Evolutionary conservation across 2,888 invertebrate species (phyloP), one percentile per base, ranked within the genome.

Genomic region (Scaptomyza reducta): DNA sequence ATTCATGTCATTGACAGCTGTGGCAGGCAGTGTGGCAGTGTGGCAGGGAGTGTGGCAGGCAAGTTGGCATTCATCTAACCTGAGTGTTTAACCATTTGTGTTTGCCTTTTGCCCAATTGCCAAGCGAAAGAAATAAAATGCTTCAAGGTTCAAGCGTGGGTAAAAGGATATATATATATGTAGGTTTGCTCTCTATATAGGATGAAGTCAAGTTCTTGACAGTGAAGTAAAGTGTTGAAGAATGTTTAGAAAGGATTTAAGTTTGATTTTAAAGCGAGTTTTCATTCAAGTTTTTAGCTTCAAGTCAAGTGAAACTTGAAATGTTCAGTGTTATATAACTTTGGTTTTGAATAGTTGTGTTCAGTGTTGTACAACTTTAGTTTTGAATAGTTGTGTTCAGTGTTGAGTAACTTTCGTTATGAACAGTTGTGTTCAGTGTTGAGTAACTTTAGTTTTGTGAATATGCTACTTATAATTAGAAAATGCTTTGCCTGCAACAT

Each of bases 1-100:
- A 87, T 82, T 65, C 88, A 75, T 82, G 82, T 86, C 82, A 82
- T 87, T 82, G 82, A 87, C 82, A 87, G 82, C 87, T 77, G 62
- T 42, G 61, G 60, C 66, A 62, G 63, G 51, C 60, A 65, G 56
- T 47, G 35, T 41, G 44, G 50, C 68, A 74, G 7, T 7, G 27
- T 1, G 5, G 25, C 25, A 25, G n/a, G n/a, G n/a, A n/a, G n/a
- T 41, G 44, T 1, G 58, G 60, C 64, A 59, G 63, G 47, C 60
- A 69, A 62, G 46, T 44, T 49, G 47, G 51, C 65, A 75, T 63
- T 64, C 68, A 61, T 58, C 51, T 54, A 50, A 51, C 59, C 59
- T 57, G 41, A 65, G 75, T 74, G 67, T 61, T 68, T 81, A 63
- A 61, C 75, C 64, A 66, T 86, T 86, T 80, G 77, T 80, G 75